Conservation (phyloP, 2,797 vertebrate genomes). For the Sparidentex hasta region DNA sequence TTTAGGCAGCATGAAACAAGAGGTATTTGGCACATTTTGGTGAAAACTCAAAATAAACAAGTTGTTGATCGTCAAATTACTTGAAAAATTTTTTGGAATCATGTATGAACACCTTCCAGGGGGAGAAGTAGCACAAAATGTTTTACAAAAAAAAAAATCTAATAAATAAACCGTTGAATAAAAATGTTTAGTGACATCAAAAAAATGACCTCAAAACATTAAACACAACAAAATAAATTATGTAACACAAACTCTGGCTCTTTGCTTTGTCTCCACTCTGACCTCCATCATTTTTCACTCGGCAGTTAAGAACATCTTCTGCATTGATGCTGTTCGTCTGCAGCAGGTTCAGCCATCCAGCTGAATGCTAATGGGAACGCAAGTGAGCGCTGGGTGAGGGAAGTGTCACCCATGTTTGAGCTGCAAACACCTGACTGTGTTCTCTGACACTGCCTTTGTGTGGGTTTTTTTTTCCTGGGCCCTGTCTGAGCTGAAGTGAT, state of each 20-base stretch:
- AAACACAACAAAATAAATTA: background rate
- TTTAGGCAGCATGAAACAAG: background rate
- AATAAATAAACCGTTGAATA: too few relatives aligned
- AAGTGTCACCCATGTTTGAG: constrained; percentile 32
- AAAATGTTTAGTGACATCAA: too few relatives aligned
- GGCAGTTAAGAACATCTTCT: constrained; percentile 49
- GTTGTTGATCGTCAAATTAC: background rate
- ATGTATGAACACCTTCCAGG: background rate
- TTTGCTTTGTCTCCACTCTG: constrained; percentile 8
- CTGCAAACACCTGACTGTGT: constrained; percentile 47
- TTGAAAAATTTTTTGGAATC: background rate
- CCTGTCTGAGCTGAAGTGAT: constrained; percentile 58
- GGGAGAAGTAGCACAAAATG: background rate
- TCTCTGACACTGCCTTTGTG: background rate
- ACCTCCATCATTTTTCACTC: constrained; percentile 13
- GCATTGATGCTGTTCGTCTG: constrained; percentile 41
- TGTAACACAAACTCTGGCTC: constrained; percentile 29
- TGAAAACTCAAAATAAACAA: background rate
- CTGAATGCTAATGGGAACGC: constrained; percentile 52
- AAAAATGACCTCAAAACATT: too few relatives aligned
- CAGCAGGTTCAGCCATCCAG: constrained; percentile 27
- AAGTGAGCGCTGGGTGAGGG: constrained; percentile 23
- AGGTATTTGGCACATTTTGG: background rate
- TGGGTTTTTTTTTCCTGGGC: background rate
- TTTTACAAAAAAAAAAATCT: background rate